phyloP scores from a whole-genome alignment of 2,797 vertebrate species.

The Cyprinella venusta region DNA sequence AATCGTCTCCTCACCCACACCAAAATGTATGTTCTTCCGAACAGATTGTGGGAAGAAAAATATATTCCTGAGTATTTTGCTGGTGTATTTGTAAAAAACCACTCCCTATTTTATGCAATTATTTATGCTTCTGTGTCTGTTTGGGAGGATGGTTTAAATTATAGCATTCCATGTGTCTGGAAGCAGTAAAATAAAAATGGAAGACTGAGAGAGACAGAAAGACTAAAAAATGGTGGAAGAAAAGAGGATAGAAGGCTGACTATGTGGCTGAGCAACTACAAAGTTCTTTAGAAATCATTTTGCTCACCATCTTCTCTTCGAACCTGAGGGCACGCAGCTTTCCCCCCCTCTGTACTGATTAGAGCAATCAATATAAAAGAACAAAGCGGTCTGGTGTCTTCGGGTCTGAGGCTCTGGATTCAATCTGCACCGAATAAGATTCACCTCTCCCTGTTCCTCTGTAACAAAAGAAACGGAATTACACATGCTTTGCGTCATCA shows the following conservation, averaged over 20 bases:
- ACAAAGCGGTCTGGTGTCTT: slow-evolving; percentile 64
- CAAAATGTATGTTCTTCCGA: slow-evolving; percentile 62
- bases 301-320: slow-evolving; percentile 65
- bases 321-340: slow-evolving; percentile 69
- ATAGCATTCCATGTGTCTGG: slow-evolving; percentile 66
- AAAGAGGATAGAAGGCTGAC: slow-evolving; percentile 51
- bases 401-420: slow-evolving; percentile 53
- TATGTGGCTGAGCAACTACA: slow-evolving; percentile 68
- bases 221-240: slow-evolving; percentile 24
- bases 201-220: slow-evolving; percentile 24
- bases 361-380: slow-evolving; percentile 69
- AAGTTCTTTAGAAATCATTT: slow-evolving; percentile 70
- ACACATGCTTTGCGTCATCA: slow-evolving; percentile 66
- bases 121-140: slow-evolving; percentile 81
- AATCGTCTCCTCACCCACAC: slow-evolving; percentile 53
- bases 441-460: slow-evolving; percentile 37
- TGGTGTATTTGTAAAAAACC: slow-evolving; percentile 74
- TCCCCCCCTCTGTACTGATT: slow-evolving; percentile 57
- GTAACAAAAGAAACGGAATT: slow-evolving; percentile 38
- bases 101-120: slow-evolving; percentile 79
- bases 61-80: slow-evolving; percentile 76
- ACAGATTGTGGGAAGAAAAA: slow-evolving; percentile 58
- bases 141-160: slow-evolving; percentile 76
- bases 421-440: slow-evolving; percentile 51
- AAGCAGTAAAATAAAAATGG: slow-evolving; percentile 50